Conservation (phyloP, 2,888 invertebrate genomes). For the Cantharis flavilabris region DNA sequence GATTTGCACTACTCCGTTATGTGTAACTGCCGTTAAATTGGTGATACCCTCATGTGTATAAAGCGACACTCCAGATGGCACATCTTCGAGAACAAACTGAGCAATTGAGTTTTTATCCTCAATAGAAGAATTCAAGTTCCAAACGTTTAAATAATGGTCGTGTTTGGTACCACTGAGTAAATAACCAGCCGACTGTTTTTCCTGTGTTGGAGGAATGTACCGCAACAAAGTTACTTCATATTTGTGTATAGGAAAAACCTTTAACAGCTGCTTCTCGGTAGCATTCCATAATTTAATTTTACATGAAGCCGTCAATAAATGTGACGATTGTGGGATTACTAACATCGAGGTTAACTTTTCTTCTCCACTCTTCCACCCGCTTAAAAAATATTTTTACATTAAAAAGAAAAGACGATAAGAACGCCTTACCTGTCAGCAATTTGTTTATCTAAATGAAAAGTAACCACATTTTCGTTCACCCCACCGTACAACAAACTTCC, state of each 20-base stretch:
- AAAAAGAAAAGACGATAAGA: not conserved
- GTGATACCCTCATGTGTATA: constrained; percentile 58
- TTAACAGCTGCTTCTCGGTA: constrained; percentile 61
- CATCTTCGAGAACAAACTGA: constrained; percentile 72
- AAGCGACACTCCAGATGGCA: constrained; percentile 61
- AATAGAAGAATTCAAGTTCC: constrained; percentile 56
- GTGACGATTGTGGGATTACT: constrained; percentile 57
- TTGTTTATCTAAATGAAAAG: not conserved
- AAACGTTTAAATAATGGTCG: constrained; percentile 57
- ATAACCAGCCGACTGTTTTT: constrained; percentile 46
- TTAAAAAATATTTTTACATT: constrained; percentile 38
- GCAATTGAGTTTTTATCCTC: constrained; percentile 59
- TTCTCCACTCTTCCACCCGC: constrained; percentile 69
- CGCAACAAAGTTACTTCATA: constrained; percentile 60
- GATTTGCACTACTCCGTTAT: constrained; percentile 78
- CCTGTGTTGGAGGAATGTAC: constrained; percentile 45
- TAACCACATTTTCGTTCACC: constrained; percentile 58
- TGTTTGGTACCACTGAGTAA: constrained; percentile 57
- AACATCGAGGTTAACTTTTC: constrained; percentile 64
- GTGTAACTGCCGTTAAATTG: constrained; percentile 63
- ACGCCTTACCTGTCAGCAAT: constrained; percentile 55
- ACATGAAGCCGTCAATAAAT: constrained; percentile 50
- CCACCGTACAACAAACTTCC: constrained; percentile 61
- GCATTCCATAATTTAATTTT: constrained; percentile 69
- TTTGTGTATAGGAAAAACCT: constrained; percentile 68